phyloP scores from a whole-genome alignment of 2,888 invertebrate species.

The Limnephilus marmoratus region DNA sequence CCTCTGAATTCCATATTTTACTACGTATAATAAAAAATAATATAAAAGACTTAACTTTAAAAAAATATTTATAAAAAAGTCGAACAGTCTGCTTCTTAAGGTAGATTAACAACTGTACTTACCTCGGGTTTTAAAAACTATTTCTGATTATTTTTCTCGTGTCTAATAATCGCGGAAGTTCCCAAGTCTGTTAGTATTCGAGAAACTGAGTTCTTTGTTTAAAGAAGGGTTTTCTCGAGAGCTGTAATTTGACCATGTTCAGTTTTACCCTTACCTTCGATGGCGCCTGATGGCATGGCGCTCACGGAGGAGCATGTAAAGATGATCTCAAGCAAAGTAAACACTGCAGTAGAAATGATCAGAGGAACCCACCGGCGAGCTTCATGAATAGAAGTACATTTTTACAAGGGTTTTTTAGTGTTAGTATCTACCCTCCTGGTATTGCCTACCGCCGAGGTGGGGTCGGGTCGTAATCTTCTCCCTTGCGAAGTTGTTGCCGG shows the following conservation, averaged over 20 bases:
- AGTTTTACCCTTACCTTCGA: neutral
- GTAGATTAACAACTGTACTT: too few relatives aligned
- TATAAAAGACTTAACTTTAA: too few relatives aligned
- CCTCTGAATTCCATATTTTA: too few relatives aligned
- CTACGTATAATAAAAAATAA: too few relatives aligned
- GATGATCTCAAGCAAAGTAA: neutral
- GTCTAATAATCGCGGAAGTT: too few relatives aligned
- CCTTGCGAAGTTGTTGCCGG: neutral
- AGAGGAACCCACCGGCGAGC: neutral
- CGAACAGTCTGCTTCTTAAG: too few relatives aligned
- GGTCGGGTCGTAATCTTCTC: neutral
- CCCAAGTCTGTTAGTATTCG: neutral
- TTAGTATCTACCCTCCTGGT: neutral
- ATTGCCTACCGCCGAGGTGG: neutral
- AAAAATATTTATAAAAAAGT: too few relatives aligned
- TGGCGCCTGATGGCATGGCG: neutral
- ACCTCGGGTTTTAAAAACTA: too few relatives aligned
- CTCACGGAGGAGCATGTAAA: neutral
- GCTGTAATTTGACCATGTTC: neutral
- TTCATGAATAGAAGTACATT: neutral
- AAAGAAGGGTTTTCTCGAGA: neutral
- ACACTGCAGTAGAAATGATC: neutral
- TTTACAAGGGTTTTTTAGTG: neutral
- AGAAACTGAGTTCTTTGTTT: neutral
- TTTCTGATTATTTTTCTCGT: too few relatives aligned